Conservation (phyloP, 2,888 invertebrate species). For the Drosophila quinaria region DNA sequence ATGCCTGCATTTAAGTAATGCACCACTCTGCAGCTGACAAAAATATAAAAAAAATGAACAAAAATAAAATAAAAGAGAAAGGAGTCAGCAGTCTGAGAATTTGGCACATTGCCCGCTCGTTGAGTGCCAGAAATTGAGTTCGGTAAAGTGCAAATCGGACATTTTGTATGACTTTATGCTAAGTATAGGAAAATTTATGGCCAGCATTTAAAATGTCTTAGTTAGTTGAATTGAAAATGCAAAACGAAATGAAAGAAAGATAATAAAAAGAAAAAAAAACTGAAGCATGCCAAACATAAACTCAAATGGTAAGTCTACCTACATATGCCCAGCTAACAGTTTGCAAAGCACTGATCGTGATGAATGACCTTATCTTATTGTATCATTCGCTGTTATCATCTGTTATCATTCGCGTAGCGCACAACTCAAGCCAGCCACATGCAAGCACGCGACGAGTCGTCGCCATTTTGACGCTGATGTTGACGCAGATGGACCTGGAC, state of each 20-base stretch:
- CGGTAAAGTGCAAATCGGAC: slow-evolving; percentile 33
- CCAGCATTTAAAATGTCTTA: slow-evolving; percentile 46
- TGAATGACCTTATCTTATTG: neutral
- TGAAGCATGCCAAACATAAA: slow-evolving; percentile 58
- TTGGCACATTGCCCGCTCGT: slow-evolving; percentile 65
- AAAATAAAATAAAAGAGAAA: neutral
- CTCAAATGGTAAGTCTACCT: slow-evolving; percentile 53
- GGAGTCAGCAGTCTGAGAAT: slow-evolving; percentile 17
- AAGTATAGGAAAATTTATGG: slow-evolving; percentile 70
- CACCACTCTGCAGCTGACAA: slow-evolving; percentile 43
- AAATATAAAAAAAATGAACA: neutral
- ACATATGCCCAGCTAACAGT: slow-evolving; percentile 36
- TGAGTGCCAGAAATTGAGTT: slow-evolving; percentile 60
- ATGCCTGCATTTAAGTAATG: slow-evolving; percentile 32
- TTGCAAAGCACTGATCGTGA: slow-evolving; percentile 49
- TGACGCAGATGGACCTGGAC: slow-evolving; percentile 44
- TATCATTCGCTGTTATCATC: slow-evolving; percentile 14
- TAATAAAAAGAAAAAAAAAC: neutral
- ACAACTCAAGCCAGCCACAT: slow-evolving; percentile 70
- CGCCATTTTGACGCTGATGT: slow-evolving; percentile 44
- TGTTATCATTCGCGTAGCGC: slow-evolving; percentile 22
- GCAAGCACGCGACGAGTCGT: slow-evolving; percentile 67
- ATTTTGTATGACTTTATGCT: slow-evolving; percentile 53
- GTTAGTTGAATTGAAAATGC: slow-evolving; percentile 35
- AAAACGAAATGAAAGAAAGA: slow-evolving; percentile 2